A percentile compares a stretch with the other conserved stretches of the same genome.
Conservation (phyloP, 2,797 vertebrate species). For the Fistularia commersonii region DNA sequence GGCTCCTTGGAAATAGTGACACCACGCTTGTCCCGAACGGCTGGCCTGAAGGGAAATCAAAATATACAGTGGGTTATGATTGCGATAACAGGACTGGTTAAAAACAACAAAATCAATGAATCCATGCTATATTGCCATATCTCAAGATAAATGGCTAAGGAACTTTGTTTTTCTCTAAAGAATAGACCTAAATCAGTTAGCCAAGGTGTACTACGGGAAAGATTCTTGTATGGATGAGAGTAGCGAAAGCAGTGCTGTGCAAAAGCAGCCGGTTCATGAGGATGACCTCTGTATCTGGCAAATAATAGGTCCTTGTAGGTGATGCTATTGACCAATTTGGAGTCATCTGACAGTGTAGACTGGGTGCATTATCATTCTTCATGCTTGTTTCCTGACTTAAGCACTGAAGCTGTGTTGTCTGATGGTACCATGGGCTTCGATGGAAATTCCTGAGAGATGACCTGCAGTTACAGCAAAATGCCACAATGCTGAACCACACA, state of each 20-base stretch:
- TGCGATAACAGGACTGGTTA: no score
- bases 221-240: no score
- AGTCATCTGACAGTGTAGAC: conserved; percentile 50
- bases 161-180: not conserved
- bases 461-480: not conserved
- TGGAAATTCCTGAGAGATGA: conserved; percentile 34
- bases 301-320: not conserved
- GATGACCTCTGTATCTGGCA: not conserved
- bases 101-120: no score
- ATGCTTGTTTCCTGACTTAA: conserved; percentile 35
- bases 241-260: not conserved
- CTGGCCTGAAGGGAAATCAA: no score
- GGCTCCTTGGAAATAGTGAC: conserved; percentile 21
- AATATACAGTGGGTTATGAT: no score
- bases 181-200: not conserved
- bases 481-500: no score
- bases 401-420: conserved; percentile 55
- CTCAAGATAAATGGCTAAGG: not conserved
- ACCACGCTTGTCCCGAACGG: no score
- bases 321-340: conserved; percentile 12
- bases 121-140: no score
- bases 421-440: conserved; percentile 27
- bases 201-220: no score
- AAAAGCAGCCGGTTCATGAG: no score
- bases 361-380: conserved; percentile 55